Conservation (phyloP, 2,113 vertebrate genomes). For the Cottus gobio region DNA sequence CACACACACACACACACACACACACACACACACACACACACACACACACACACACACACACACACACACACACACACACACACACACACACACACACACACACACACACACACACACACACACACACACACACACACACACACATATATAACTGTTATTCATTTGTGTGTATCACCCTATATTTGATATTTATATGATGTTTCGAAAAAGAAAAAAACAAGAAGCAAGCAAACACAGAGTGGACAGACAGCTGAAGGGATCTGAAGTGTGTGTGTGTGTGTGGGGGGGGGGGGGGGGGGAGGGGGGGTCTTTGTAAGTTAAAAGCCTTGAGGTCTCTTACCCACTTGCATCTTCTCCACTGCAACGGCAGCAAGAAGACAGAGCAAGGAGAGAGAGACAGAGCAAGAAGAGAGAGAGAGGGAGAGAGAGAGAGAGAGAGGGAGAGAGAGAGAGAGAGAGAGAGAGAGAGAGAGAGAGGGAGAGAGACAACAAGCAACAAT, state of each 20-base stretch:
- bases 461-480: no score
- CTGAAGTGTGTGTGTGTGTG: background rate
- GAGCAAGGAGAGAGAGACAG: slow-evolving; percentile 18
- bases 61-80: no score
- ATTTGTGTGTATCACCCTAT: background rate
- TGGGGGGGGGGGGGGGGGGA: no score
- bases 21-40: no score
- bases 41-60: no score
- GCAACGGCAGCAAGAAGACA: slow-evolving; percentile 71
- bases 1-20: no score
- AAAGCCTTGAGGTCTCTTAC: slow-evolving; percentile 68
- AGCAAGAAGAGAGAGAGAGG: background rate
- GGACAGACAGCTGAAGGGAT: slow-evolving; percentile 9
- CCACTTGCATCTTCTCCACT: slow-evolving; percentile 83
- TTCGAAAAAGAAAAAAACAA: no score
- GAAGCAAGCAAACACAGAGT: background rate
- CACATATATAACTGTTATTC: no score
- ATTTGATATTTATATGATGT: no score
- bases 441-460: no score
- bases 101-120: no score
- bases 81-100: slow-evolving; percentile 6
- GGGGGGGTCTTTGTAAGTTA: slow-evolving; percentile 22
- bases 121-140: no score
- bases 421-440: slow-evolving; percentile 26
- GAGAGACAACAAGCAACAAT: slow-evolving; percentile 16